Conservation (phyloP, 2,113 vertebrate species). For the Tyrannus savana region DNA sequence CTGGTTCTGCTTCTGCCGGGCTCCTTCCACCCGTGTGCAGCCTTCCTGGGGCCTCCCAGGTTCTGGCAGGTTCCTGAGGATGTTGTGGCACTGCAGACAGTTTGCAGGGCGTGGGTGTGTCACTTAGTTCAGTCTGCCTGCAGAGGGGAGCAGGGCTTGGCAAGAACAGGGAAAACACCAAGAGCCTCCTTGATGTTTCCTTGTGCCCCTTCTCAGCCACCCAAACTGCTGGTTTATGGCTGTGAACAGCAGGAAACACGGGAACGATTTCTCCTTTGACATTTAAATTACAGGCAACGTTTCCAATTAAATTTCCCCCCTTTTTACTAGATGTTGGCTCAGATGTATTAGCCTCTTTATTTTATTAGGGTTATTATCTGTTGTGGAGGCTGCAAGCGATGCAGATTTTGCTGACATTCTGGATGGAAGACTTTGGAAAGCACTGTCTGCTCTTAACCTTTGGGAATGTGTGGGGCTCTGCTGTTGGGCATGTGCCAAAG, state of each 20-base stretch:
- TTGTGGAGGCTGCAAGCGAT: not conserved
- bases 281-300: conserved; percentile 10
- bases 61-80: not conserved
- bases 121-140: not conserved
- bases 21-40: fast-evolving
- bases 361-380: not conserved
- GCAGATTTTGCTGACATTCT: not conserved
- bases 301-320: not conserved
- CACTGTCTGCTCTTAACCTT: not conserved
- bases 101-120: fast-evolving
- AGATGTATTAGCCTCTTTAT: not conserved
- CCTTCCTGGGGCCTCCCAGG: not conserved
- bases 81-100: not conserved
- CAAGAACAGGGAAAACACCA: not conserved
- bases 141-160: not conserved
- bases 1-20: not conserved
- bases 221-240: not conserved
- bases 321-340: not conserved
- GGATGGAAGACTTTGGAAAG: not conserved
- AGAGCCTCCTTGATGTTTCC: not conserved
- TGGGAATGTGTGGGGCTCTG: not conserved
- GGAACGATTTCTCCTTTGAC: not conserved
- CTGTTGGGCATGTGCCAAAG: not conserved
- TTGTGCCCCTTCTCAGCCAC: not conserved
- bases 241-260: not conserved